Base-by-base conservation (phyloP, 2,113 vertebrate species). In the Pungitius pungitius region DNA sequence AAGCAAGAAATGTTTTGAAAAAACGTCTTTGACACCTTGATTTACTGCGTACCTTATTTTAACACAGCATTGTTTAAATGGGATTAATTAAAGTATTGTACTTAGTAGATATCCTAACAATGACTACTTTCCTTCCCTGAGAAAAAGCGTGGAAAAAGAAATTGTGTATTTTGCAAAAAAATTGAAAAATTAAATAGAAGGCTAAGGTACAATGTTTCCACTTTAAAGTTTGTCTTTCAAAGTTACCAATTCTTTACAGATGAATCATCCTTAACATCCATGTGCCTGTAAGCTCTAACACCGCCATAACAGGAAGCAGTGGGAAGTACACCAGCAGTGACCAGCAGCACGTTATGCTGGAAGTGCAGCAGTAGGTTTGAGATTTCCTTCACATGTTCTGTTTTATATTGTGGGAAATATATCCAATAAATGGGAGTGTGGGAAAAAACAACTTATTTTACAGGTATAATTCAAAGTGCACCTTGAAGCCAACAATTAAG, bases 201-300 rank as follows among this genome's bases (percentile, higher is more conserved):
- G 10, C 15, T 8, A 30, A 2, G 8, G 15, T 33, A 15, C 55
- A 20, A 12, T 6, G 2, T 45, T 74, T 27, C 5, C 30, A 20
- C 24, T 52, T 59, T 15, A 43, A 17, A 37, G 27, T 54, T 40
- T 22, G 7, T 14, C 49, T 61, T 20, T 24, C 5, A 35, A 40
- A 0, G 0, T 39, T 2, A 74, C 80, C 77, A 63, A n/a, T n/a
- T n/a, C n/a, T n/a, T n/a, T n/a, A n/a, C n/a, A n/a, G n/a, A 37
- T 59, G 17, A 73, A 85, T 76, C 69, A 73, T 82, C 67, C 58
- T 49, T 64, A 89, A 80, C 76, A 82, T 85, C 52, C 58, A 42
- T 64, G 65, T 70, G 54, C 78, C 64, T 86, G 83, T 79, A 77
- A 82, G 87, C 74, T 81, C 61, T 77, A 88, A 88, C 85, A 81